phyloP scores from a whole-genome alignment of 2,113 vertebrate genomes.

The Tyrannus savana region DNA sequence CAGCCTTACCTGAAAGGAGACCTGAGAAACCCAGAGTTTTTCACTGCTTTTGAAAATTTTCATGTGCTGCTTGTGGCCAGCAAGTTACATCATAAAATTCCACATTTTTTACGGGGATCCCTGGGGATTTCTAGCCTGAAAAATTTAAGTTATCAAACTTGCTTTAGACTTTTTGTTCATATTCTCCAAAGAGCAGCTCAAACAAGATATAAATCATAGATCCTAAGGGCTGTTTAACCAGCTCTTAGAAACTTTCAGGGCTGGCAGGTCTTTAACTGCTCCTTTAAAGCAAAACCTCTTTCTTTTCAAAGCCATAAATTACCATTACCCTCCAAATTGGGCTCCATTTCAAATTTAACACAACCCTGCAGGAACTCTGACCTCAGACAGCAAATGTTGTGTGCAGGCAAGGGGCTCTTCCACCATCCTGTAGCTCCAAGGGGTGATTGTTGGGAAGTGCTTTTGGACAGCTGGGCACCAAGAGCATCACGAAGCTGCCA shows the following conservation, averaged over 20 bases:
- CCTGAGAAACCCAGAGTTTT: neutral
- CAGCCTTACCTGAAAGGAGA: neutral
- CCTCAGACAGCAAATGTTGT: neutral
- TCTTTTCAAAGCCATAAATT: neutral
- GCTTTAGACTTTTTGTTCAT: neutral
- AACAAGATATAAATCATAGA: neutral
- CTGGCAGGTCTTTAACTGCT: neutral
- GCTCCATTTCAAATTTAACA: neutral
- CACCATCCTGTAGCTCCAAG: neutral
- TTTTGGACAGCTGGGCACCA: neutral
- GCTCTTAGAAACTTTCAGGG: neutral
- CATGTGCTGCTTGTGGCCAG: neutral
- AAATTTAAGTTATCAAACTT: neutral
- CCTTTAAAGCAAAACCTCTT: neutral
- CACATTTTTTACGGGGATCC: neutral
- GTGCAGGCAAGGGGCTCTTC: neutral
- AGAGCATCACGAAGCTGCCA: neutral
- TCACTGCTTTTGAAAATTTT: neutral
- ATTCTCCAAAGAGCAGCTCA: neutral
- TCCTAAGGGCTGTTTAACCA: neutral
- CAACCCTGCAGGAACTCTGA: neutral
- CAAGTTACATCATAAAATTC: neutral
- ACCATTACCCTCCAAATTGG: neutral
- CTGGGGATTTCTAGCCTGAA: neutral
- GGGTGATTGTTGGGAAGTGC: neutral